phyloP scores from a whole-genome alignment of 2,888 invertebrate species.

The Drosophila algonquin region DNA sequence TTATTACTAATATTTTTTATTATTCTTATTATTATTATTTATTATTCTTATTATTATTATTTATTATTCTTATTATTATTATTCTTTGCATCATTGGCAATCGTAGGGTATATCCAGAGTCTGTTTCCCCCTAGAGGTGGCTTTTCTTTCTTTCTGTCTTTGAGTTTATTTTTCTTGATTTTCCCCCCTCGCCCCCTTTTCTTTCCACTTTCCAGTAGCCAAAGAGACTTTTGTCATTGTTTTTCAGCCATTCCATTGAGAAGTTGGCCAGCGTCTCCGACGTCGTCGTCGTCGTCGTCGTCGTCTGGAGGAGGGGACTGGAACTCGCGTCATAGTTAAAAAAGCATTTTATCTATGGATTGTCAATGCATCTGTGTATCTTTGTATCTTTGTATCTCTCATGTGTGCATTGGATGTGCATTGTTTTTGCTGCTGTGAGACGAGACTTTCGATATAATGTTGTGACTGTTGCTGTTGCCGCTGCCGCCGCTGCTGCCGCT shows the following conservation, averaged over 20 bases:
- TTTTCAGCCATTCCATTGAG: constrained; percentile 53
- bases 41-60: too few species aligned
- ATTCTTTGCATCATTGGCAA: not conserved
- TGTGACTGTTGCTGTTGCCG: constrained; percentile 27
- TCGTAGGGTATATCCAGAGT: not conserved
- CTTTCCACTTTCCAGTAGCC: constrained; percentile 43
- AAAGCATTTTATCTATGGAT: constrained; percentile 72
- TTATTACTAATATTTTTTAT: too few species aligned
- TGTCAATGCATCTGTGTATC: constrained; percentile 32
- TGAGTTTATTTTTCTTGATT: constrained; percentile 22
- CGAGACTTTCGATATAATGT: constrained; percentile 55
- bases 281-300: constrained; percentile 13
- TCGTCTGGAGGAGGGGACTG: not conserved
- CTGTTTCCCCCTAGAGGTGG: not conserved
- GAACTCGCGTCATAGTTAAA: constrained; percentile 54
- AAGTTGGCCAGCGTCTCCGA: constrained; percentile 24
- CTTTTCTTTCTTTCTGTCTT: not conserved
- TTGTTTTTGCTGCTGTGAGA: constrained; percentile 53
- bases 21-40: too few species aligned
- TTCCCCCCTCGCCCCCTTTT: constrained; percentile 26
- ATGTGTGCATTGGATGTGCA: constrained; percentile 32
- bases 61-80: too few species aligned
- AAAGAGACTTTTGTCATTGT: constrained; percentile 37
- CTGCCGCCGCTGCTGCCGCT: constrained; percentile 29
- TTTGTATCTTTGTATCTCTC: constrained; percentile 23